Conservation (phyloP, 2,113 vertebrate genomes). For the Tylochromis polylepis region DNA sequence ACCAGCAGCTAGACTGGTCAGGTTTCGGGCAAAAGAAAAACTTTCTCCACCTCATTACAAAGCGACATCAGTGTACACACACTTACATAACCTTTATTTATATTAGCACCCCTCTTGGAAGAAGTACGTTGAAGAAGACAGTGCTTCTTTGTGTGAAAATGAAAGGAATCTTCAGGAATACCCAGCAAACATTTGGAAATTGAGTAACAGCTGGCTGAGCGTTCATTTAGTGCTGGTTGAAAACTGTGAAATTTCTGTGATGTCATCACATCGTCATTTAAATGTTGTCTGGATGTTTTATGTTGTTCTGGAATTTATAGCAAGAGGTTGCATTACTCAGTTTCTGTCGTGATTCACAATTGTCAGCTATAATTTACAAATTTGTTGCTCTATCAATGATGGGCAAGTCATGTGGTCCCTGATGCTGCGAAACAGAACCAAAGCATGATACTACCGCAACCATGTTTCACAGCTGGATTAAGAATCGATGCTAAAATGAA, state of each 20-base stretch:
- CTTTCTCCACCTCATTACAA: neutral
- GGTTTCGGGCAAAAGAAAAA: neutral
- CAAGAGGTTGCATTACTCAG: no score
- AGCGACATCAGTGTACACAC: neutral
- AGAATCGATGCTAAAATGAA: neutral
- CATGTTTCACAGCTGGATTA: neutral
- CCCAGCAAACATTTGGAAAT: neutral
- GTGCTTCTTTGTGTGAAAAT: neutral
- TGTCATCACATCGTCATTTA: neutral
- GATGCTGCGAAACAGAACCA: neutral
- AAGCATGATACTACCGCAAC: neutral
- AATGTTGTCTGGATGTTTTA: neutral
- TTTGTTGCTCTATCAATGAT: neutral
- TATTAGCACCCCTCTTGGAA: neutral
- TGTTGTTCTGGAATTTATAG: neutral
- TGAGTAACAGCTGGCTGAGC: neutral
- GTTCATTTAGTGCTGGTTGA: neutral
- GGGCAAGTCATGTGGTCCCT: neutral
- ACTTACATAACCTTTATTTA: neutral
- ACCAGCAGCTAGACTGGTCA: neutral
- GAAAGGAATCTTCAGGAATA: neutral
- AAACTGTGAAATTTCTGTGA: neutral
- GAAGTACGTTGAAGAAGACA: neutral
- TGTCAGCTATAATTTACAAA: neutral
- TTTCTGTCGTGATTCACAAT: neutral